These are phyloP conservation scores for Epirrhoe alternata DNA, from an alignment of 2,888 invertebrate species.

Conservation along the genomic window DNA sequence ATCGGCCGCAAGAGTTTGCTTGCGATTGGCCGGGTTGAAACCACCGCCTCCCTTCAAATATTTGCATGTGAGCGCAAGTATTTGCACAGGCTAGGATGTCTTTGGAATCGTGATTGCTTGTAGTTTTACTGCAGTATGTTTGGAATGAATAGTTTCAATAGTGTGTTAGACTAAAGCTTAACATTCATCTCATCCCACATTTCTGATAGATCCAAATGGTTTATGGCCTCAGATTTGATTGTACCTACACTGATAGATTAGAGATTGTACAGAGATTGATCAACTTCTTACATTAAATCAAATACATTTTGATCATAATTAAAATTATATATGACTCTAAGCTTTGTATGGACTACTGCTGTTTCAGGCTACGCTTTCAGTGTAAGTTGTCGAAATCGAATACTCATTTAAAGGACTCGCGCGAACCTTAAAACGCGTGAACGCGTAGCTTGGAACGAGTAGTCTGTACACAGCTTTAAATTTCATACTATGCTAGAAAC, in stretches of 20 bases:
- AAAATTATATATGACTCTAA: too few species aligned
- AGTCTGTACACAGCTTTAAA: too few species aligned
- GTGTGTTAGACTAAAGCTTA: background rate
- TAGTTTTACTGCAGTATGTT: background rate
- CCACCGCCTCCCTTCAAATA: slow-evolving; percentile 15
- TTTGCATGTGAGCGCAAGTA: slow-evolving; percentile 17
- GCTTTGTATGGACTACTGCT: too few species aligned
- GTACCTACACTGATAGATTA: background rate
- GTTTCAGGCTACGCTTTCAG: too few species aligned
- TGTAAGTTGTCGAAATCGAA: too few species aligned
- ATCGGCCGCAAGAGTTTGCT: slow-evolving; percentile 2
- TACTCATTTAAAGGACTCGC: too few species aligned
- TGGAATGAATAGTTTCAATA: slow-evolving; percentile 7
- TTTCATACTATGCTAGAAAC: too few species aligned
- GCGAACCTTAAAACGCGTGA: too few species aligned
- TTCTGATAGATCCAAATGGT: background rate
- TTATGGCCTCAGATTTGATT: background rate
- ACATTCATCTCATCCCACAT: background rate
- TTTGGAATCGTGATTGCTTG: slow-evolving; percentile 17
- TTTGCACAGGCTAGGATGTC: slow-evolving; percentile 15
- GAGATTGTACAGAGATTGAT: background rate
- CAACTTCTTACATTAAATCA: too few species aligned
- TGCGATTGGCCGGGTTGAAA: slow-evolving; percentile 15
- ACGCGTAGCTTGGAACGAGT: too few species aligned
- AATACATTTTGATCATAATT: too few species aligned